Conservation (phyloP, 2,797 vertebrate species). For the Parauchenoglanis punctatus region DNA sequence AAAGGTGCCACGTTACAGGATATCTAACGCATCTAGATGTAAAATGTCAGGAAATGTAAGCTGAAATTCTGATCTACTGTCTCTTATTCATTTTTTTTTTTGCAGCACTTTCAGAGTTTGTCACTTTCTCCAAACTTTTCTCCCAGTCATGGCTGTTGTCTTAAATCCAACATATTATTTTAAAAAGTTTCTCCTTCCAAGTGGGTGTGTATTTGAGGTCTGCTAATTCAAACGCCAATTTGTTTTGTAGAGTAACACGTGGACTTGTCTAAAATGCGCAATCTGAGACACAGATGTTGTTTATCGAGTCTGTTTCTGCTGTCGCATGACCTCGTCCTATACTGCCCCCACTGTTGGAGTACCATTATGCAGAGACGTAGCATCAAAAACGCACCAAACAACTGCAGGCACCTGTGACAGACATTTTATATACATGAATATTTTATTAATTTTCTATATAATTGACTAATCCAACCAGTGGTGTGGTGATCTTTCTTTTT, state of each 20-base stretch:
- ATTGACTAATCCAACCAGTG: background rate
- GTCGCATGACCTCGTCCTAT: background rate
- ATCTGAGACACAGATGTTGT: background rate
- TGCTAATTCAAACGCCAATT: background rate
- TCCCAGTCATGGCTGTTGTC: background rate
- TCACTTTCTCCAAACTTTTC: background rate
- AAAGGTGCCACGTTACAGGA: background rate
- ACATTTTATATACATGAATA: background rate
- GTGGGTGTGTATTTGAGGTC: background rate
- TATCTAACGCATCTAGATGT: background rate
- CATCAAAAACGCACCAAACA: background rate
- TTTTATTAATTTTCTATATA: background rate
- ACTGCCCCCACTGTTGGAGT: background rate
- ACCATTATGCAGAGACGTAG: background rate
- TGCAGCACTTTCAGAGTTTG: background rate
- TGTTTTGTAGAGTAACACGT: background rate
- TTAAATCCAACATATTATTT: no score
- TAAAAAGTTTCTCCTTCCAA: background rate
- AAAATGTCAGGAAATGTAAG: background rate
- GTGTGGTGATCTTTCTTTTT: background rate
- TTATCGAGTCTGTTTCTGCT: background rate
- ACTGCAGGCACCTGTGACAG: background rate
- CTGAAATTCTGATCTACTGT: background rate
- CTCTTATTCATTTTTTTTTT: background rate
- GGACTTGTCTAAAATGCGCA: background rate